Base-by-base conservation (phyloP, 1,140 invertebrate genomes). In the Papilio polytes region DNA sequence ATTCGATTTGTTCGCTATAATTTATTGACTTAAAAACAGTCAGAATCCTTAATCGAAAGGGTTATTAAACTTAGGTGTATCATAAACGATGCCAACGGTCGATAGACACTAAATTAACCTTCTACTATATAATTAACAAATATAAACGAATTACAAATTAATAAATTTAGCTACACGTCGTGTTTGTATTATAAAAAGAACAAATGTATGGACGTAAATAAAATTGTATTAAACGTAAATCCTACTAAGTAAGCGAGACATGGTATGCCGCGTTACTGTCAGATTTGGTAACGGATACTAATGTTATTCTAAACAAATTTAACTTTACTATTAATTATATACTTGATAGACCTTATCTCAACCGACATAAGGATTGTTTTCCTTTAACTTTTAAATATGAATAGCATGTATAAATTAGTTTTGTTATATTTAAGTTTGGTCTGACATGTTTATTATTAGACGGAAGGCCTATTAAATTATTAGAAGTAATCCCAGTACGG, bases 391-490 rank as follows among this genome's bases (percentile, higher is more conserved):
- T 36, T 15, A 2, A 26, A 0, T 72, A 44, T 77, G 46, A 48
- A 56, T 46, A 73, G 86, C 36, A 87, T 70, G 80, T 79, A 2
- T 87, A 87, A 84, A 8, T 85, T 88, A 78, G 90, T 83, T 51
- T 82, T 86, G 85, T 85, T 80, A 88, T 91, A 91, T 90, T 94
- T 91, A 92, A 91, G 88, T 87, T 88, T 82, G 70, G 84, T 78
- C 85, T 92, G 93, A 94, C 93, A 94, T 94, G 91, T 94, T 94
- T 94, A 94, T 94, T 94, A 91, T 94, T 90, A 89, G 88, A 86
- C 85, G 89, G 91, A 91, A 92, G 89, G 89, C 91, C 91, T 94
- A 93, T 94, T 94, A 94, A 94, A 94, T 93, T 92, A 91, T 93
- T 91, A 88, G 88, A 88, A 88, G 84, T 93, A 93, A 93, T 92